phyloP scores from a whole-genome alignment of 2,797 vertebrate genomes.

The Rhynchonycteris naso region DNA sequence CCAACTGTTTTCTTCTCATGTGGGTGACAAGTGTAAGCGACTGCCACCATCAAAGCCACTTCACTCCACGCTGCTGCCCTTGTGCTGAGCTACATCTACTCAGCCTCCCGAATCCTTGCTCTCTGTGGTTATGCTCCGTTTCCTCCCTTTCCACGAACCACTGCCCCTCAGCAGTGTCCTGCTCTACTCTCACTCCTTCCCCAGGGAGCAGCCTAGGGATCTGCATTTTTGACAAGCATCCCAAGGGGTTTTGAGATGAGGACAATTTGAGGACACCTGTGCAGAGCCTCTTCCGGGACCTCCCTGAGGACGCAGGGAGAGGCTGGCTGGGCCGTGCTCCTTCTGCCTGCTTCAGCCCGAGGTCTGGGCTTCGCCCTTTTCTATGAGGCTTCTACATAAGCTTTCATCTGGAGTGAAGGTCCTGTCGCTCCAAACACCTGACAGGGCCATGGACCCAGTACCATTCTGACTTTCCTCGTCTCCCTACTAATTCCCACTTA shows the following conservation, averaged over 20 bases:
- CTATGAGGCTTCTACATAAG: background rate
- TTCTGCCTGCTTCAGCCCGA: background rate
- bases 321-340: background rate
- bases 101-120: background rate
- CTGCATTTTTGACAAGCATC: background rate
- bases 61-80: background rate
- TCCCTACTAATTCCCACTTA: background rate
- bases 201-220: background rate
- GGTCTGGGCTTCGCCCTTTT: background rate
- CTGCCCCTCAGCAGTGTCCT: background rate
- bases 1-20: constrained; percentile 61
- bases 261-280: background rate
- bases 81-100: background rate
- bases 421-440: background rate
- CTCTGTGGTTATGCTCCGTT: background rate
- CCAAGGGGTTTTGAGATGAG: background rate
- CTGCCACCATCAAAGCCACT: background rate
- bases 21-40: constrained; percentile 56
- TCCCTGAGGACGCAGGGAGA: background rate
- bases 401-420: background rate
- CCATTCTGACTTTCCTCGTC: background rate
- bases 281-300: background rate
- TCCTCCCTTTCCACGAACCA: background rate
- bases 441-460: background rate
- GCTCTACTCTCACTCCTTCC: background rate